Evolutionary conservation across 1,140 invertebrate genomes (phyloP), one percentile per base, ranked within the genome.

Genomic region (Reticulitermes speratus): DNA sequence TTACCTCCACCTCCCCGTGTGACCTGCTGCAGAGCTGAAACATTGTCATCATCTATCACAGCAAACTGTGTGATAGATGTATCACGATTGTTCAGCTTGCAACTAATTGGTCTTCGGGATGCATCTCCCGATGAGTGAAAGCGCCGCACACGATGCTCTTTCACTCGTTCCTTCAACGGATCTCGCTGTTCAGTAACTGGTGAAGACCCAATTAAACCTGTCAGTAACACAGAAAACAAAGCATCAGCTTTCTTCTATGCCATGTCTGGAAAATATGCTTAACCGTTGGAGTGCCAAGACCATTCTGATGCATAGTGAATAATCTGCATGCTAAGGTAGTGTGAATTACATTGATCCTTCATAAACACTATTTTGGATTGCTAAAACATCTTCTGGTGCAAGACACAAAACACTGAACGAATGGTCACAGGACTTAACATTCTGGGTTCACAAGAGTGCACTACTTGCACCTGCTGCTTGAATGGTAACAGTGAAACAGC

Each of bases 41-140:
- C 95, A 89, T 97, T 98, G 87, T 98, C 97, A 90, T 98, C 97
- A 90, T 98, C 97, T 89, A 98, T 98, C 86, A 98, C 93, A 11
- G 97, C 97, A 91, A 97, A 98, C 90, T 98, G 97, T 14, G 96
- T 94, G 88, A 97, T 93, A n/a, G 94, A 95, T 69, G 92, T 91
- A 87, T 95, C 94, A 65, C 93, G 82, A 69, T 86, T 86, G 45
- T 86, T 86, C 48, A 55, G 32, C 59, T 86, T 86, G 86, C 82
- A 86, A 25, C 81, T 86, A n/a, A 84, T 82, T 52, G 86, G 86
- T 38, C 86, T 82, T 65, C 88, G 81, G 45, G 87, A 85, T 21
- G 88, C 83, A 75, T 87, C 87, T 44, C 88, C 85, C 45, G 87
- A 88, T 7, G 88, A 87, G 82, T 88, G 87, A 45, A 89, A 87